A percentile compares a stretch with the other conserved stretches of the same genome.
Conservation (phyloP, 2,797 vertebrate species). For the Setipinna tenuifilis region DNA sequence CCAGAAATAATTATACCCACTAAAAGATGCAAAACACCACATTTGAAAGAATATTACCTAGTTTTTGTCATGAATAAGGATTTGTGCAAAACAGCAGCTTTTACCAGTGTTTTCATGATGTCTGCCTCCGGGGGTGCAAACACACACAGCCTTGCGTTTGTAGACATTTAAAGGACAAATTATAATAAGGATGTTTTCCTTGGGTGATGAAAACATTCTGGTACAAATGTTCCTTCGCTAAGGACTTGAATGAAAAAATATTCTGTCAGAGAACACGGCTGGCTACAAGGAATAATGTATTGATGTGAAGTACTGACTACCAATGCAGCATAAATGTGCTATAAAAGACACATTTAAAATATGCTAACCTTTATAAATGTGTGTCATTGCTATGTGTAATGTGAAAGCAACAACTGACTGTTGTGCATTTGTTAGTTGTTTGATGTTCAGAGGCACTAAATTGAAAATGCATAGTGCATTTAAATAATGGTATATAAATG, state of each 20-base stretch:
- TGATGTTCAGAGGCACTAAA: neutral
- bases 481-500: neutral
- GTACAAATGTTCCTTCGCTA: slow-evolving; percentile 46
- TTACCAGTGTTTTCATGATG: slow-evolving; percentile 48
- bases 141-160: slow-evolving; percentile 55
- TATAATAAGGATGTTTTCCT: slow-evolving; percentile 40
- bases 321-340: neutral
- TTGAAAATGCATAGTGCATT: neutral
- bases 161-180: slow-evolving; percentile 62
- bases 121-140: slow-evolving; percentile 53
- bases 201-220: slow-evolving; percentile 47
- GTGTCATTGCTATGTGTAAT: neutral
- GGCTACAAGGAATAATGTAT: slow-evolving; percentile 54
- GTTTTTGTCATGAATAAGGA: slow-evolving; percentile 52
- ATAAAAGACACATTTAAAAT: slow-evolving; percentile 4
- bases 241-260: slow-evolving; percentile 55
- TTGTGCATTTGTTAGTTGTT: neutral
- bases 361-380: neutral
- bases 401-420: neutral
- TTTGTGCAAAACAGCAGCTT: slow-evolving; percentile 60
- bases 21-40: slow-evolving; percentile 49
- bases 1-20: slow-evolving; percentile 53
- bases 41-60: slow-evolving; percentile 57
- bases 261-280: slow-evolving; percentile 57
- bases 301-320: neutral